Percentiles rank a stretch among this genome's conserved stretches.
These are phyloP conservation scores for Scaptodrosophila lebanonensis DNA, from an alignment of 1,140 invertebrate genomes.

Conservation along the genomic window DNA sequence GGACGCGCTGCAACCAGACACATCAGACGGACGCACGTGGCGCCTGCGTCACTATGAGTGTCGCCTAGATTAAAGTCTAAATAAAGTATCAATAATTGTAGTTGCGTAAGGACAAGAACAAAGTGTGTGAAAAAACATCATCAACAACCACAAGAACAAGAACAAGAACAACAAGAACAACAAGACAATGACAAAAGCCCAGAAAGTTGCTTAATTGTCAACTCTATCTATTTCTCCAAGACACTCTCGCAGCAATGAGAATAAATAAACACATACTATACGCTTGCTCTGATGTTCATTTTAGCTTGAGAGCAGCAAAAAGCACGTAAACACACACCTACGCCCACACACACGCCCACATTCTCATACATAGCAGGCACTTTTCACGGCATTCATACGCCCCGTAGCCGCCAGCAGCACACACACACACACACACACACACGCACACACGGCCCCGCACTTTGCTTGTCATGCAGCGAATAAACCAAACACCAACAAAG, in stretches of 20 bases:
- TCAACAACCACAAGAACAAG: not conserved
- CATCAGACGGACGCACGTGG: conserved; percentile 22
- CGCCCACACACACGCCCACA: conserved; percentile 1
- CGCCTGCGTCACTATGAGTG: conserved; percentile 20
- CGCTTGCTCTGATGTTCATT: conserved; percentile 16
- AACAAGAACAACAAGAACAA: not conserved
- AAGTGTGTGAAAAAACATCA: conserved; percentile 26
- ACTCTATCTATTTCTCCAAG: too few species aligned
- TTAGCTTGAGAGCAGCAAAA: too few species aligned
- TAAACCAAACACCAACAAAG: conserved; percentile 67
- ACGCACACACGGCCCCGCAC: conserved; percentile 37
- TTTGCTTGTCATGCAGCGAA: conserved; percentile 70
- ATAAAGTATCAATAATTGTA: conserved; percentile 25
- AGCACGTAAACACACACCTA: conserved; percentile 30
- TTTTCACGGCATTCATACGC: conserved; percentile 21
- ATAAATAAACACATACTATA: conserved; percentile 6
- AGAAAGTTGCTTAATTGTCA: too few species aligned
- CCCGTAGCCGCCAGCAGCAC: conserved; percentile 17
- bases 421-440: conserved; percentile 16
- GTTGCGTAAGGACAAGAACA: conserved; percentile 39
- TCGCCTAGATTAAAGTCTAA: conserved; percentile 30
- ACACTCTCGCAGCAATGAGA: conserved; percentile 1
- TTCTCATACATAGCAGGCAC: conserved; percentile 8
- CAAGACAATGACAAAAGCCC: conserved; percentile 2
- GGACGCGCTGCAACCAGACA: conserved; percentile 10